Conservation (phyloP, 2,113 vertebrate species). For the Cairina moschata region DNA sequence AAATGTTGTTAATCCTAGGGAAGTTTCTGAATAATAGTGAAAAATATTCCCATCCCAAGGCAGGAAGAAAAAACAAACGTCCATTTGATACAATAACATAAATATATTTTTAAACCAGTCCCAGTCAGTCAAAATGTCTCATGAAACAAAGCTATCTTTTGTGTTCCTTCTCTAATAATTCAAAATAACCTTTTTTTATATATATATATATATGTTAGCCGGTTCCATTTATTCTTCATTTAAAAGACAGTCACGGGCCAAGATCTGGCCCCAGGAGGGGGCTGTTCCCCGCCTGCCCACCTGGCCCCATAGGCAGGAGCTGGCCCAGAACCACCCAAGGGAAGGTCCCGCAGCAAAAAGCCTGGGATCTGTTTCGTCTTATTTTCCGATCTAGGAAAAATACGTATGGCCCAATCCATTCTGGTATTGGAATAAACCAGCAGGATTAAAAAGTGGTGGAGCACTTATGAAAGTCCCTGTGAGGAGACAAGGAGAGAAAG, state of each 20-base stretch:
- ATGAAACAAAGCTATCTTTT: neutral
- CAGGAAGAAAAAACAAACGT: neutral
- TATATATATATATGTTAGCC: neutral
- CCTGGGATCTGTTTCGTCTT: neutral
- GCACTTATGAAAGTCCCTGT: neutral
- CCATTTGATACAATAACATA: neutral
- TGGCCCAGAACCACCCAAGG: neutral
- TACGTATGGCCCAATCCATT: neutral
- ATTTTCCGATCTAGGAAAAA: neutral
- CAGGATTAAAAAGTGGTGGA: neutral
- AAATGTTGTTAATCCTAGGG: neutral
- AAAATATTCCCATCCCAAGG: neutral
- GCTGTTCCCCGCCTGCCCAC: neutral
- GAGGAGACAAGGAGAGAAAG: neutral
- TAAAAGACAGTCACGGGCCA: neutral
- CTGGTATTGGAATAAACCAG: neutral
- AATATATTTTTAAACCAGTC: neutral
- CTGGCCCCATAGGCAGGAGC: neutral
- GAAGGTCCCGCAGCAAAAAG: neutral
- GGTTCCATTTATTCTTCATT: neutral
- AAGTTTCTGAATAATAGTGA: neutral
- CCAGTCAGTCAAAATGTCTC: neutral
- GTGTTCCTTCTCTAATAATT: neutral
- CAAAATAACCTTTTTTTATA: neutral
- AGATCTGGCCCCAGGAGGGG: neutral